Base-by-base conservation (phyloP, 2,888 invertebrate genomes). In the Archips crataeganus region DNA sequence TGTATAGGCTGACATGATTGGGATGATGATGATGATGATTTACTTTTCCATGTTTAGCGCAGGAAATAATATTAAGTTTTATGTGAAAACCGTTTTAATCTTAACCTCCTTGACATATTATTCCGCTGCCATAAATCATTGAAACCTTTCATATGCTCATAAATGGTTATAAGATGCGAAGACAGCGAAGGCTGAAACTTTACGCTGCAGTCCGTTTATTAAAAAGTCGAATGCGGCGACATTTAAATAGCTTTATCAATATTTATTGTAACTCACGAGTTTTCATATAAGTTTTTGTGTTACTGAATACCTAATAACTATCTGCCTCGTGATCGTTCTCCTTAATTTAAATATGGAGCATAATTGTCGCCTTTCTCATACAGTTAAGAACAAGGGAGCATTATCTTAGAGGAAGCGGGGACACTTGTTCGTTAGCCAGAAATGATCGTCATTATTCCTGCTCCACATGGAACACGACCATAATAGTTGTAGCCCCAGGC, bases 371-470 rank as follows among this genome's bases (percentile, higher is more conserved):
- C 9, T 71, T 62, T 67, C 42, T 3, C 59, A 59, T 75, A 61
- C 66, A n/a, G 51, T 74, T 32, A 47, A 32, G 49, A 74, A 76
- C 70, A 70, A 69, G 62, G 57, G 62, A 23, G 51, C 76, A 74
- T 74, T 76, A 73, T 77, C 72, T 72, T 63, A 74, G 60, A 76
- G 72, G 77, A 76, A 77, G 73, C 69, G 60, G 71, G 62, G 77
- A 74, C 74, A 75, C 65, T 75, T 75, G 68, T 49, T 71, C 51
- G 59, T 75, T 70, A 71, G 72, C 60, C 42, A 54, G 42, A 80
- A 79, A 76, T 74, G 73, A 66, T n/a, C 49, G 67, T 64, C 69
- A 61, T 76, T 79, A 71, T 77, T 65, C 72, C 62, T 60, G 34
- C 76, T 76, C 69, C 71, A 11, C 32, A 63, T 72, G 71, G 65